Evolutionary conservation across 2,888 invertebrate species (phyloP).

Genomic region (Augiades crinisus): DNA sequence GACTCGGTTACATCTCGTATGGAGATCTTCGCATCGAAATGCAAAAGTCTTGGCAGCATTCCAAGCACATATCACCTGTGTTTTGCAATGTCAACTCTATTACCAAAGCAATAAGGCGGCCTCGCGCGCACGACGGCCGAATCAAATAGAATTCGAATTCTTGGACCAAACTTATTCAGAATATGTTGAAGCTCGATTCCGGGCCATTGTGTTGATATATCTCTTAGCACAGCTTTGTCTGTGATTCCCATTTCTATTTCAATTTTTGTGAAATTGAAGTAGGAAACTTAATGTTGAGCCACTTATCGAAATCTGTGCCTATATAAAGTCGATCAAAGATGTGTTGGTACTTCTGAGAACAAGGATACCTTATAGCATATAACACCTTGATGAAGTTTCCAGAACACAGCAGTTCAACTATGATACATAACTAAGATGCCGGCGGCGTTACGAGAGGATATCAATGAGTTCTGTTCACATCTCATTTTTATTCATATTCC

Average conservation of each 20-base stretch:
- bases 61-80: constrained; percentile 15
- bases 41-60: constrained; percentile 27
- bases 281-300: neutral
- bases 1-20: constrained; percentile 26
- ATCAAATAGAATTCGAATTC: constrained; percentile 17
- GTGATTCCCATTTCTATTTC: neutral
- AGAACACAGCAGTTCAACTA: too few relatives aligned
- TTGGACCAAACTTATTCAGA: constrained; percentile 16
- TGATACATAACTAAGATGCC: too few relatives aligned
- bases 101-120: constrained; percentile 10
- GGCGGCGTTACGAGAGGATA: too few relatives aligned
- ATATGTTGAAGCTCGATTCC: constrained; percentile 17
- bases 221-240: neutral
- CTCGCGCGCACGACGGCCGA: neutral
- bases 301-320: neutral
- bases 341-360: too few relatives aligned
- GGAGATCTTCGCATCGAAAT: constrained; percentile 30
- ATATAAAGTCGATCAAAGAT: neutral
- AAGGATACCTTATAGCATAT: too few relatives aligned
- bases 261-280: too few relatives aligned
- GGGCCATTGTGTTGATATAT: constrained; percentile 13
- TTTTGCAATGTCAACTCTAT: constrained; percentile 13
- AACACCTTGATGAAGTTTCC: too few relatives aligned
- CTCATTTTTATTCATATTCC: too few relatives aligned
- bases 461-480: too few relatives aligned